A percentile compares a stretch with the other conserved stretches of the same genome.
These are phyloP conservation scores for Heterotis niloticus DNA, from an alignment of 2,113 vertebrate genomes.

Conservation along the genomic window DNA sequence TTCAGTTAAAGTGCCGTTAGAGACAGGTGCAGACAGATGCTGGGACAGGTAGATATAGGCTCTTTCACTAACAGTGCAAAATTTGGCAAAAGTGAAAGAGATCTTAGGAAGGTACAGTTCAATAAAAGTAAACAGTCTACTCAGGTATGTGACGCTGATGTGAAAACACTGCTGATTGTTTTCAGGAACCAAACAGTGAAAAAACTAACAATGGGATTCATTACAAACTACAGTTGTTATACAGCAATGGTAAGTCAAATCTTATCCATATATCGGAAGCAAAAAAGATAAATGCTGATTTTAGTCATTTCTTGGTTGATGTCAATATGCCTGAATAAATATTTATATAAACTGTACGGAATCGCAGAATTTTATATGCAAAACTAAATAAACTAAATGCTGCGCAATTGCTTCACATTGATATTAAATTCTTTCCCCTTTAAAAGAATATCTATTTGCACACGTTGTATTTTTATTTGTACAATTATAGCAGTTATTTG, in stretches of 20 bases:
- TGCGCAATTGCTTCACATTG: not conserved
- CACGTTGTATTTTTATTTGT: not conserved
- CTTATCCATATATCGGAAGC: conserved; percentile 36
- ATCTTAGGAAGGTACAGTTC: conserved; percentile 19
- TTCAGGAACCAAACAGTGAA: conserved; percentile 90
- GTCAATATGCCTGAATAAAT: not conserved
- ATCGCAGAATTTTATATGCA: not conserved
- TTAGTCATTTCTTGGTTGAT: not conserved
- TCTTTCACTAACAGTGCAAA: not conserved
- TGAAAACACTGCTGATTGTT: conserved; percentile 60
- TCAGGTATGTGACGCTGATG: conserved; percentile 37
- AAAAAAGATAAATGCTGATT: conserved; percentile 34
- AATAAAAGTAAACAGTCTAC: conserved; percentile 18
- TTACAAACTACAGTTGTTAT: conserved; percentile 84
- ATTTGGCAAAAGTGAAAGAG: not conserved
- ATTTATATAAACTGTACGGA: not conserved
- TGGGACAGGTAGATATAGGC: conserved; percentile 1
- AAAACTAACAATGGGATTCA: conserved; percentile 93
- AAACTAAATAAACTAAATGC: not conserved
- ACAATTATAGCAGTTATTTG: not conserved
- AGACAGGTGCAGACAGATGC: not conserved
- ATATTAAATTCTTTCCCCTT: not conserved
- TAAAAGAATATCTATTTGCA: not conserved
- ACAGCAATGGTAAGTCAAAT: conserved; percentile 84
- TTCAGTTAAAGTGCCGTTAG: conserved; percentile 4